phyloP scores from a whole-genome alignment of 2,113 vertebrate genomes.

The Myanophis thanlyinensis region DNA sequence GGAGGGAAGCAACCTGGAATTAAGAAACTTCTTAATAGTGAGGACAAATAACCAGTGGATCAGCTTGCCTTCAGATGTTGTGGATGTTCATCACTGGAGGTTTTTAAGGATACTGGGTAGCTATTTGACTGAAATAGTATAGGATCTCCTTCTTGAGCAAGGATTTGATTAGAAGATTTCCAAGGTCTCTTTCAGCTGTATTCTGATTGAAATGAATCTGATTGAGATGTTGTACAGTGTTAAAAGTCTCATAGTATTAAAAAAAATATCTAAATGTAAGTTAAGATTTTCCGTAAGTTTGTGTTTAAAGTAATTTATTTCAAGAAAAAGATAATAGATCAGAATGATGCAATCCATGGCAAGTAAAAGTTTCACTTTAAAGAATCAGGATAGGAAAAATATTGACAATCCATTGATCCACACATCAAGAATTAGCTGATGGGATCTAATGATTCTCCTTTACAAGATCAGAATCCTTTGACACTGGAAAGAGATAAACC shows the following conservation, averaged over 20 bases:
- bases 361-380: neutral
- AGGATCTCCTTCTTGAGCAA: too few species aligned
- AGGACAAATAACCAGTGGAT: too few species aligned
- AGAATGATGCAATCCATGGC: neutral
- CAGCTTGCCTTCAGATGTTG: too few species aligned
- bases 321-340: neutral
- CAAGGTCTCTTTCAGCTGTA: neutral
- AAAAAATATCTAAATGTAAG: neutral
- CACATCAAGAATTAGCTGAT: neutral
- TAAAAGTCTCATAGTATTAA: neutral
- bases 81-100: neutral
- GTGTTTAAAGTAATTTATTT: neutral
- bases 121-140: neutral
- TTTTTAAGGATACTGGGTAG: neutral
- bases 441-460: neutral
- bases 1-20: too few species aligned
- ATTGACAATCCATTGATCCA: neutral
- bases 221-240: neutral
- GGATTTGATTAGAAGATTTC: too few species aligned
- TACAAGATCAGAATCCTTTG: neutral
- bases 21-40: too few species aligned
- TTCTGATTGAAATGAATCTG: neutral
- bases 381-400: neutral
- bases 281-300: neutral
- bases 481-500: neutral